These are phyloP conservation scores for Harpalus rubripes DNA, from an alignment of 2,888 invertebrate species.

Conservation along the genomic window DNA sequence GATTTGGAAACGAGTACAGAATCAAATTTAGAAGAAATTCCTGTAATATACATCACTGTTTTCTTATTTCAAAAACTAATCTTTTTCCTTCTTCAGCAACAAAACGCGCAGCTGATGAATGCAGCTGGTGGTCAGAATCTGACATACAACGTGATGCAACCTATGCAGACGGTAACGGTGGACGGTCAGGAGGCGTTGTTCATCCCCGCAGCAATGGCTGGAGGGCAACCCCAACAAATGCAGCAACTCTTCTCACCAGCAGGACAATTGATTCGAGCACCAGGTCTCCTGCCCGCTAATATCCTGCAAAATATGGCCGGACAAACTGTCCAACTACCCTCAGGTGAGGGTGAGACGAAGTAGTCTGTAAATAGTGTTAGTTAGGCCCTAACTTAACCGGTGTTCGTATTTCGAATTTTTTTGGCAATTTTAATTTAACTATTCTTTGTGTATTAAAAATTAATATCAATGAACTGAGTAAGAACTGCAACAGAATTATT, in stretches of 20 bases:
- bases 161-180: constrained; percentile 94
- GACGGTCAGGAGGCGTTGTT: constrained; percentile 96
- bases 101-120: constrained; percentile 78
- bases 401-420: too few species aligned
- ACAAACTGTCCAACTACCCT: constrained; percentile 85
- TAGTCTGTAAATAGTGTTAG: too few species aligned
- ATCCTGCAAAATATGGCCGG: constrained; percentile 85
- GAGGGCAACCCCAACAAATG: constrained; percentile 79
- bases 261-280: constrained; percentile 89
- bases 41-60: too few species aligned
- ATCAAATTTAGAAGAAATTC: too few species aligned
- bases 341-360: constrained; percentile 74
- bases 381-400: too few species aligned
- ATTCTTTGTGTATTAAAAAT: too few species aligned
- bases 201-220: constrained; percentile 88
- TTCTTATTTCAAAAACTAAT: too few species aligned
- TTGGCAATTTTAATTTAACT: too few species aligned
- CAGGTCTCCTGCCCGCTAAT: constrained; percentile 83
- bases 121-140: constrained; percentile 76
- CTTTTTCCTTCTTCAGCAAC: constrained; percentile 69
- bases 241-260: constrained; percentile 80
- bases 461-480: too few species aligned
- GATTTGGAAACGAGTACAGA: too few species aligned
- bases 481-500: too few species aligned
- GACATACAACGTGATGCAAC: constrained; percentile 84